Evolutionary conservation across 2,797 vertebrate genomes (phyloP), one percentile per base, ranked within the genome.

Genomic region (Myotis myotis): DNA sequence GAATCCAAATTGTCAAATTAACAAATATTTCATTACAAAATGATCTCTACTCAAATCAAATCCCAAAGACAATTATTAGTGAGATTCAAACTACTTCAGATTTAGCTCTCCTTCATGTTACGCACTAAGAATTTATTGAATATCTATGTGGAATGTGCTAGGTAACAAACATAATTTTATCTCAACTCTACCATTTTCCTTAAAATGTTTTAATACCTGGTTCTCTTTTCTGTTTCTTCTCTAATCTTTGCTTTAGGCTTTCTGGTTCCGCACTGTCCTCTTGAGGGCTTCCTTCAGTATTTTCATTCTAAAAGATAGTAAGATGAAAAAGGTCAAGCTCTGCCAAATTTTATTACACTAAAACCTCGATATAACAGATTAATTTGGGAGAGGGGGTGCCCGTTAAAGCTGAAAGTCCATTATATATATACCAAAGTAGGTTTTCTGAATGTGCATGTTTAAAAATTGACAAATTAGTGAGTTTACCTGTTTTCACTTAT

Each of bases 251-350:
- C 98, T 97, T 64, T 78, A 92, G 85, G 60, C 0, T 15, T 51
- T 47, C 36, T 87, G 78, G 2, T 96, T 98, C 96, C 71, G 94
- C 86, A 64, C 97, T 97, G 3, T 74, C 49, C 28, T 97, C 98
- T 78, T 95, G 96, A 44, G 94, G 30, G 41, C 92, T 97, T 60
- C 97, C 98, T 19, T 96, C 99, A 98, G 98, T 98, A 97, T 99
- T 99, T 97, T 99, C 99, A 83, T 7, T 97, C 99, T 99, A 97
- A 86, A 96, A 93, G n/a, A 97, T 0, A 94, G 76, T 89, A 88
- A 86, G 9, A 95, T 84, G 92, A 83, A 97, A 93, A 94, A 44
- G 76, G 2, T 64, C 89, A 78, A 80, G 1, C 91, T 95, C 64
- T 86, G 33, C 12, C 16, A 23, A 93, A 78, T 92, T 55, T 55